phyloP scores from a whole-genome alignment of 1,140 invertebrate genomes.

The Drosophila kohkoa region DNA sequence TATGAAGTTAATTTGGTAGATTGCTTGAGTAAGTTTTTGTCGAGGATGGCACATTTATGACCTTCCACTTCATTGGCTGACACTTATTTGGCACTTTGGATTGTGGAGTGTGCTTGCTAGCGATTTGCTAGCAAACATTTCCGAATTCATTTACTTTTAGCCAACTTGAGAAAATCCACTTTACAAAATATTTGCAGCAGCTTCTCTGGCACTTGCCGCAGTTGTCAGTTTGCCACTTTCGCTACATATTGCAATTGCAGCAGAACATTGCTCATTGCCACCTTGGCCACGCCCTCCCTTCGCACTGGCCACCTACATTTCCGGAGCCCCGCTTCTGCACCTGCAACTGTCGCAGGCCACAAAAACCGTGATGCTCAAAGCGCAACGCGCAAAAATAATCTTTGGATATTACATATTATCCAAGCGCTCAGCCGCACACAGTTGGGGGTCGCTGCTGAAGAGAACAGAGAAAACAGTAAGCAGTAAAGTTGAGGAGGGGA shows the following conservation, averaged over 20 bases:
- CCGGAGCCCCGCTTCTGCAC: constrained; percentile 33
- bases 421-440: constrained; percentile 30
- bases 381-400: constrained; percentile 62
- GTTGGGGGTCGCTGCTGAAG: not conserved
- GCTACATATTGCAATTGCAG: constrained; percentile 55
- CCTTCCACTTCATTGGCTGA: constrained; percentile 40
- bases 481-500: not conserved
- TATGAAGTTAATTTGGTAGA: constrained; percentile 22
- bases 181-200: constrained; percentile 70
- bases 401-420: constrained; percentile 78
- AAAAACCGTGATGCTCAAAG: constrained; percentile 60
- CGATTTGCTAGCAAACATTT: constrained; percentile 34
- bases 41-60: constrained; percentile 20
- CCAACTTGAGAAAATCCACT: constrained; percentile 74
- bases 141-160: constrained; percentile 67
- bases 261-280: constrained; percentile 43
- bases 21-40: not conserved
- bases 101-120: not conserved
- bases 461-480: not conserved
- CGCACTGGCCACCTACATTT: not conserved
- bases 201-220: constrained; percentile 56
- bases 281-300: constrained; percentile 27
- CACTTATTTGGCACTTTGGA: constrained; percentile 50
- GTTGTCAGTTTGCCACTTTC: constrained; percentile 43
- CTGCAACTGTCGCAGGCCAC: constrained; percentile 52